Evolutionary conservation across 2,888 invertebrate species (phyloP).

Genomic region (Parnassius glacialis): DNA sequence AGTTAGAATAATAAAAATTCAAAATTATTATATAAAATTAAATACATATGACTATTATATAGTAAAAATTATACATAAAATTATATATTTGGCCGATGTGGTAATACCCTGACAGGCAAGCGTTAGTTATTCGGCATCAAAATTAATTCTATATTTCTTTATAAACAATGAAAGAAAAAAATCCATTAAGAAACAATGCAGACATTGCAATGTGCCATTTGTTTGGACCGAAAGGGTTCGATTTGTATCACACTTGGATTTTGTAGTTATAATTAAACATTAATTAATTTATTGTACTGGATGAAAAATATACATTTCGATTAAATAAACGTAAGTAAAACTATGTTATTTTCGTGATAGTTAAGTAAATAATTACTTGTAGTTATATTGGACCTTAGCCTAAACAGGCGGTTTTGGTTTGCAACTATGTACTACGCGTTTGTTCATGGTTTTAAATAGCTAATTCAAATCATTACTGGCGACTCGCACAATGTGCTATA

Average conservation of each 20-base stretch:
- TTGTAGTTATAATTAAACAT: slow-evolving; percentile 47
- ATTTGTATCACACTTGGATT: slow-evolving; percentile 46
- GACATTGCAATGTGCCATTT: slow-evolving; percentile 76
- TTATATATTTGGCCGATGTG: slow-evolving; percentile 81
- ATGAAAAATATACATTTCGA: slow-evolving; percentile 62
- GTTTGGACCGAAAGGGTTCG: slow-evolving; percentile 63
- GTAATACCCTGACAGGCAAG: slow-evolving; percentile 90
- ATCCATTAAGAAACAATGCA: slow-evolving; percentile 69
- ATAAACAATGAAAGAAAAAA: slow-evolving; percentile 48
- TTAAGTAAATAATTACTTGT: slow-evolving; percentile 65
- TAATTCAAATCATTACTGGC: slow-evolving; percentile 51
- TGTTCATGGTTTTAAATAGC: slow-evolving; percentile 37
- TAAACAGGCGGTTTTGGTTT: slow-evolving; percentile 65
- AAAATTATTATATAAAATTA: slow-evolving; percentile 80
- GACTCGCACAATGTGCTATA: slow-evolving; percentile 48
- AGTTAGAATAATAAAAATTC: slow-evolving; percentile 78
- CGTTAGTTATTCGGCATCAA: slow-evolving; percentile 74
- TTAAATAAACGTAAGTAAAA: slow-evolving; percentile 64
- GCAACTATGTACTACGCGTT: slow-evolving; percentile 48
- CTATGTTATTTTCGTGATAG: slow-evolving; percentile 77
- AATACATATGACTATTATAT: slow-evolving; percentile 81
- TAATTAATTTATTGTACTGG: slow-evolving; percentile 51
- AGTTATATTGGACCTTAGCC: slow-evolving; percentile 59
- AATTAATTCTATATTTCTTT: slow-evolving; percentile 64
- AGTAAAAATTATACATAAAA: slow-evolving; percentile 77